Percentiles rank a stretch among this genome's conserved stretches.
Evolutionary conservation across 2,113 vertebrate species (phyloP).

Genomic region (Calonectris borealis): DNA sequence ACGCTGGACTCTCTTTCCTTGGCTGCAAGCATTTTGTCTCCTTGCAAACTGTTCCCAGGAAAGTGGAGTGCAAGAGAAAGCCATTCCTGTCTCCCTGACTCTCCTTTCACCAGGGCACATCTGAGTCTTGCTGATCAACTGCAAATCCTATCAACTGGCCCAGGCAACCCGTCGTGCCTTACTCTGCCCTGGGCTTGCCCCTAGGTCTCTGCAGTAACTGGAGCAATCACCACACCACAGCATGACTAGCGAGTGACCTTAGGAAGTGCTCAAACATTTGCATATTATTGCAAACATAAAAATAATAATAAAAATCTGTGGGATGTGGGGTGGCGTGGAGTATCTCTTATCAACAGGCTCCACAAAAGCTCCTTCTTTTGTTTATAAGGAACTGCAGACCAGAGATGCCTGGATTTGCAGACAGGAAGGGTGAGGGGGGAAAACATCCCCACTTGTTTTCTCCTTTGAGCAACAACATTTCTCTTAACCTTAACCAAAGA

Average conservation of each 20-base stretch:
- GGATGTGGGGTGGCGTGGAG: background rate
- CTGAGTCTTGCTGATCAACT: background rate
- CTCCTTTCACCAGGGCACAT: accelerated
- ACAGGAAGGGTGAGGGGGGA: constrained; percentile 66
- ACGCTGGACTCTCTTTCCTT: accelerated
- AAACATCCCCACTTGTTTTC: constrained; percentile 46
- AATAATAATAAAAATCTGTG: background rate
- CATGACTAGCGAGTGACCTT: background rate
- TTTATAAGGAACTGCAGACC: constrained; percentile 43
- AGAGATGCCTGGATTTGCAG: constrained; percentile 34
- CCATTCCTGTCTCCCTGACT: background rate
- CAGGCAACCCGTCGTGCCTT: background rate
- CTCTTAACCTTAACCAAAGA: constrained; percentile 43
- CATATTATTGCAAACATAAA: background rate
- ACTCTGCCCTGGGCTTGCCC: background rate
- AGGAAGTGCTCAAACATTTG: background rate
- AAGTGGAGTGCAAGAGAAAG: background rate
- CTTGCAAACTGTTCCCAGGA: background rate
- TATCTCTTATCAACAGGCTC: constrained; percentile 45
- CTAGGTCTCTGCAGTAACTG: background rate
- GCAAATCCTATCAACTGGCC: background rate
- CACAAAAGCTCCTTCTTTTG: constrained; percentile 58
- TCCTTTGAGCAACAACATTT: constrained; percentile 42
- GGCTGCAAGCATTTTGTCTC: background rate
- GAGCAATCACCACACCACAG: background rate